Base-by-base conservation (phyloP, 2,797 vertebrate species). In the Sebastes oblongus region DNA sequence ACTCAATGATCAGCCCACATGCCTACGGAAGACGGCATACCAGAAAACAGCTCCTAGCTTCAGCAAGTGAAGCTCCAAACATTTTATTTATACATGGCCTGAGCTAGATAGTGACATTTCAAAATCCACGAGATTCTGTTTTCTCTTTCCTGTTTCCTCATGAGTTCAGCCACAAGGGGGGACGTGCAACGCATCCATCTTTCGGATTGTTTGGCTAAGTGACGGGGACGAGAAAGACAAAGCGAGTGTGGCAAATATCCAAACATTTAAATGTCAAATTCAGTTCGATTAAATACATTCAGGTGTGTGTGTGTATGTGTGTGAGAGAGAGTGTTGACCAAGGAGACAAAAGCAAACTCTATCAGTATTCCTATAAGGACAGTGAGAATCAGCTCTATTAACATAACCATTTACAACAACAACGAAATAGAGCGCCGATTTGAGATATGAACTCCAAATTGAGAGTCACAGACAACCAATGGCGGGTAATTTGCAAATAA, bases 401-500 rank as follows among this genome's bases (percentile, higher is more conserved):
- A 80, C 61, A 83, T 65, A 85, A 78, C 36, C 8, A 32, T 72
- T 81, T 79, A 82, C 66, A 59, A 82, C 70, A 62, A 83, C 66
- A 85, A 77, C 65, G 74, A 67, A 77, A 82, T 30, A 59, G 32
- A 83, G 65, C 2, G 5, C 72, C 20, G 81, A 64, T 29, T 29
- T 54, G 72, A 90, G 82, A 89, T 87, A 80, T 76, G 67, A 91
- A 86, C 73, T 87, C 69, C 70, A 85, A 84, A 92, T 84, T 75
- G 85, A 89, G 77, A 91, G 80, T 81, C 87, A 78, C 82, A 90
- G 50, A 89, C 88, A 90, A 84, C 81, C 86, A 82, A 87, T 85
- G 81, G 59, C 2, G 46, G 80, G 74, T 92, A 90, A 92, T 92
- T 93, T 91, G 90, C 86, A 92, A 93, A 93, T 92, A 89, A 90